Base-by-base conservation (phyloP, 35 echinoderm and acorn worm genomes). In the Amphiura filiformis region DNA sequence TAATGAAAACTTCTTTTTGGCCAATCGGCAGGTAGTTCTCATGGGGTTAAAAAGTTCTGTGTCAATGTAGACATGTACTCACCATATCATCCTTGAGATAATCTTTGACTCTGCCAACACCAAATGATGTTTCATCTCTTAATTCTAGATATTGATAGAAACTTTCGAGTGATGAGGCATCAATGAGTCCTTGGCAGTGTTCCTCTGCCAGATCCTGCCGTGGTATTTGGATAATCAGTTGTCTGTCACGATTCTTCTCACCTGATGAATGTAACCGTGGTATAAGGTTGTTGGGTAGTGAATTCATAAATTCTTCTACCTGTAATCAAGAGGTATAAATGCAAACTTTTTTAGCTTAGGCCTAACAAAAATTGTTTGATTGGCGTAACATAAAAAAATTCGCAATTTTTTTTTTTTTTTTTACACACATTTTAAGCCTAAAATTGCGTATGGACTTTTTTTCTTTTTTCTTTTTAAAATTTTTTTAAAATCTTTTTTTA, bases 251-350 rank as follows among this genome's bases (percentile, higher is more conserved):
- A 80, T 94, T 92, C 78, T 94, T 99, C 65, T 99, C 93, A 32
- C 96, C 96, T 0, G 96, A 78, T 20, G 93, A 92, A 39, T 99
- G 96, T 80, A 99, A 89, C 86, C 93, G 88, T 37, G 96, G 96
- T 40, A 99, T 91, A 78, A 90, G 93, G 76, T 89, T 88, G 75
- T 91, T 99, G 38, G 96, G 96, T 83, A 99, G 84, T 23, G 96
- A 94, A 76, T 94, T 94, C 96, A 99, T 99, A 78, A 92, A 99
- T 80, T 99, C 96, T 82, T 99, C 96, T 31, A 99, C 89, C 96
- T 99, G 79, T n/a, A 44, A 75, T n/a, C 35, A 76, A 36, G 38
- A 86, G 78, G 17, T 40, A 81, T 64, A 82, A 65, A 42, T 33
- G 80, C 0, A 84, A 30, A 87, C 31, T 32, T 36, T 23, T 14